Evolutionary conservation across 2,113 vertebrate genomes (phyloP).

Genomic region (Formicarius rufipectus): DNA sequence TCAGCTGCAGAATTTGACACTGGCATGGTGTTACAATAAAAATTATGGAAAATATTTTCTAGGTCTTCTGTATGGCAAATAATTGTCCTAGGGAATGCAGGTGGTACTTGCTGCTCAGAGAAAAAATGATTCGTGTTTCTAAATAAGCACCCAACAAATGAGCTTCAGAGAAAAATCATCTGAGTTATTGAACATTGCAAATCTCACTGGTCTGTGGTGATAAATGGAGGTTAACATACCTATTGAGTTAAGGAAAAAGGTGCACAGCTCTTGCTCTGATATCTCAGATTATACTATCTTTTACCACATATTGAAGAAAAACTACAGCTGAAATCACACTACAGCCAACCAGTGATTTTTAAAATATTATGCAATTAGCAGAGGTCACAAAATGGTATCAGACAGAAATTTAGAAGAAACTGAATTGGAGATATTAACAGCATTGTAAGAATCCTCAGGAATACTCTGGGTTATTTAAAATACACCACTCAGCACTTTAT

Average conservation of each 20-base stretch:
- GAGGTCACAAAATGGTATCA: neutral
- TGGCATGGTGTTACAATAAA: neutral
- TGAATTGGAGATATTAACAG: neutral
- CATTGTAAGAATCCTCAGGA: neutral
- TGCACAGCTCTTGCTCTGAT: neutral
- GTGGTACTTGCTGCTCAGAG: neutral
- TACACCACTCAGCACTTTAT: neutral
- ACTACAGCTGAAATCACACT: neutral
- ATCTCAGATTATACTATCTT: neutral
- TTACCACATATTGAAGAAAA: neutral
- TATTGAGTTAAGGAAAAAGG: neutral
- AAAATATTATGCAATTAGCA: neutral
- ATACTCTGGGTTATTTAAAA: neutral
- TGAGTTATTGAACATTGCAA: neutral
- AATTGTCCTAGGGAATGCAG: neutral
- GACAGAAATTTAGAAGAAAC: neutral
- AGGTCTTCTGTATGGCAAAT: neutral
- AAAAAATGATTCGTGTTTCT: neutral
- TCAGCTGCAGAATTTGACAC: neutral
- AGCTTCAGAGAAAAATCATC: neutral
- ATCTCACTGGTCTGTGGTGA: neutral
- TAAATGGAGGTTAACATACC: neutral
- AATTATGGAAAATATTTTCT: neutral
- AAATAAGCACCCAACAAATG: neutral
- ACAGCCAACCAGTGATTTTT: neutral